Evolutionary conservation across 2,797 vertebrate species (phyloP).

Genomic region (Diplodus sargus): DNA sequence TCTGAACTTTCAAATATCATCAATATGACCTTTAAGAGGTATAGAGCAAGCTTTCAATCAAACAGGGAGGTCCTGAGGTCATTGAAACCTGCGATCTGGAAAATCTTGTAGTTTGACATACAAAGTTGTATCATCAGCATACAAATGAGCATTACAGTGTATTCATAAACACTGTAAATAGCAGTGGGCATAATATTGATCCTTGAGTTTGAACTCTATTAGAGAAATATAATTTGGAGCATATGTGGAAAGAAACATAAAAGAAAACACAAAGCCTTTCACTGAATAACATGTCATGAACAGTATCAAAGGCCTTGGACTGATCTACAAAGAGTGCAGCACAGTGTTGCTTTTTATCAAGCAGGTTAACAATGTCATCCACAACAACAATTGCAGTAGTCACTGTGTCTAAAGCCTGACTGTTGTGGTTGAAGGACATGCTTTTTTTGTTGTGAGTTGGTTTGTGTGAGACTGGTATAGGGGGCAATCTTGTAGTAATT

Average conservation of each 20-base stretch:
- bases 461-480: no score
- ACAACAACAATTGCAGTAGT: not conserved
- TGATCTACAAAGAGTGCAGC: not conserved
- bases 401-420: not conserved
- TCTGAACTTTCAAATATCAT: no score
- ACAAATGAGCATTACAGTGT: not conserved
- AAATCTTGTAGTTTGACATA: not conserved
- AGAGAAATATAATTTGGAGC: no score
- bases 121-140: not conserved
- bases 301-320: not conserved
- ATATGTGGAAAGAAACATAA: no score
- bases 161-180: not conserved
- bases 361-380: not conserved
- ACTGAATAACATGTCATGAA: not conserved
- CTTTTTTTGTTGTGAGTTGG: not conserved
- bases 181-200: not conserved
- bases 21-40: not conserved
- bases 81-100: not conserved
- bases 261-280: not conserved
- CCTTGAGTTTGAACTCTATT: not conserved
- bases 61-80: not conserved
- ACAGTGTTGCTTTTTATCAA: not conserved
- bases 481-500: no score
- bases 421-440: not conserved
- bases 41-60: not conserved